Conservation (phyloP, 2,797 vertebrate genomes). For the Melopsittacus undulatus region DNA sequence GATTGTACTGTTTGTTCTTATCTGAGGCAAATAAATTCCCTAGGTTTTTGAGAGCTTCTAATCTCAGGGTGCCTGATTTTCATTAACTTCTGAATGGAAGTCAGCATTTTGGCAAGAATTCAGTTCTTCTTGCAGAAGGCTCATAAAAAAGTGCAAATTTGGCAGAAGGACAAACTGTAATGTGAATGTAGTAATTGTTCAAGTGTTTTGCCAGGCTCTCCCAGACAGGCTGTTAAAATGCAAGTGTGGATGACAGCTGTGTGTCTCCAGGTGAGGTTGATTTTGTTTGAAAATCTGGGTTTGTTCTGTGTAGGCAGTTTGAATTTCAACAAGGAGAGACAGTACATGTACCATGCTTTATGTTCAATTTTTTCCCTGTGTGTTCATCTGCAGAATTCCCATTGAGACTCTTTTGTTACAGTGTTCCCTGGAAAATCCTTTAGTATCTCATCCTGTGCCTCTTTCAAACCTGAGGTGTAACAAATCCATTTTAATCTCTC, state of each 20-base stretch:
- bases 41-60: neutral
- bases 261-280: conserved; percentile 38
- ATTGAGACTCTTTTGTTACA: neutral
- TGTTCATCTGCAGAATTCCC: conserved; percentile 43
- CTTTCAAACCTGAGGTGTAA: conserved; percentile 32
- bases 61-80: neutral
- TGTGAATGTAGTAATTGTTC: neutral
- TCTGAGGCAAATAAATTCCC: neutral
- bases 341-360: neutral
- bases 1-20: neutral
- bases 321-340: conserved; percentile 30
- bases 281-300: conserved; percentile 36
- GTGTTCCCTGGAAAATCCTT: conserved; percentile 18
- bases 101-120: neutral
- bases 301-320: conserved; percentile 27
- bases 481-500: conserved; percentile 39
- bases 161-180: conserved; percentile 21
- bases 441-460: conserved; percentile 15
- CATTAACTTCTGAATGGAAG: neutral
- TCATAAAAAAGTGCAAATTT: neutral
- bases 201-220: neutral
- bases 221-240: conserved; percentile 16
- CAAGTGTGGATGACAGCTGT: conserved; percentile 44
- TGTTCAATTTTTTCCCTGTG: neutral
- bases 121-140: neutral